A percentile compares a stretch with the other conserved stretches of the same genome.
Conservation (phyloP, 2,888 invertebrate species). For the Heteromurus nitidus region DNA sequence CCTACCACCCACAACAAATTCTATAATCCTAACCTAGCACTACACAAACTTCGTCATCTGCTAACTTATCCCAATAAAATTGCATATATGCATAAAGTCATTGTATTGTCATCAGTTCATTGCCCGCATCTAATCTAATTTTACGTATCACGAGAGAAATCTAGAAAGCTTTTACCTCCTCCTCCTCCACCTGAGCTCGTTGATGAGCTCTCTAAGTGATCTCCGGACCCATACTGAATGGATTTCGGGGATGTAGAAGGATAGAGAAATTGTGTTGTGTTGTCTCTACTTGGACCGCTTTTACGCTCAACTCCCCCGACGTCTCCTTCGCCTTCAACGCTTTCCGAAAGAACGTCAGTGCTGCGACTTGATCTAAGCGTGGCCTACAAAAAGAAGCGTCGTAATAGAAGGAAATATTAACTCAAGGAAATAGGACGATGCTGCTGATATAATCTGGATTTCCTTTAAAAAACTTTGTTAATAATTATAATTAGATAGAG, state of each 20-base stretch:
- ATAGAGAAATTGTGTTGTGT: constrained; percentile 9
- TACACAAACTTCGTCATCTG: too few species aligned
- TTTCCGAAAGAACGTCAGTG: constrained; percentile 65
- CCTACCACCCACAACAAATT: too few species aligned
- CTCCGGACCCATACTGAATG: constrained; percentile 24
- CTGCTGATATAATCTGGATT: too few species aligned
- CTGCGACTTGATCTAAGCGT: constrained; percentile 67
- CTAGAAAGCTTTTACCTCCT: too few species aligned
- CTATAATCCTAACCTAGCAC: too few species aligned
- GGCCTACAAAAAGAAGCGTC: constrained; percentile 44
- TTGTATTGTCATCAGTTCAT: background rate
- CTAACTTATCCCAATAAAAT: too few species aligned
- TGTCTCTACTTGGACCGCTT: constrained; percentile 16
- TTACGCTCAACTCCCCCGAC: constrained; percentile 34
- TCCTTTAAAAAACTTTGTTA: too few species aligned
- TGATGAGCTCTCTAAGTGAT: constrained; percentile 27
- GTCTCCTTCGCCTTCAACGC: constrained; percentile 44
- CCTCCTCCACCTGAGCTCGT: constrained; percentile 27
- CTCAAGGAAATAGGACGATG: too few species aligned
- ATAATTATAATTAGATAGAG: too few species aligned
- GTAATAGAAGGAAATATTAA: too few species aligned
- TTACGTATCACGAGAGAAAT: too few species aligned
- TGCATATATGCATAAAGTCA: background rate
- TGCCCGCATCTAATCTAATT: too few species aligned
- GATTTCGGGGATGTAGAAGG: constrained; percentile 38